phyloP scores from a whole-genome alignment of 2,113 vertebrate species.

The Carettochelys insculpta region DNA sequence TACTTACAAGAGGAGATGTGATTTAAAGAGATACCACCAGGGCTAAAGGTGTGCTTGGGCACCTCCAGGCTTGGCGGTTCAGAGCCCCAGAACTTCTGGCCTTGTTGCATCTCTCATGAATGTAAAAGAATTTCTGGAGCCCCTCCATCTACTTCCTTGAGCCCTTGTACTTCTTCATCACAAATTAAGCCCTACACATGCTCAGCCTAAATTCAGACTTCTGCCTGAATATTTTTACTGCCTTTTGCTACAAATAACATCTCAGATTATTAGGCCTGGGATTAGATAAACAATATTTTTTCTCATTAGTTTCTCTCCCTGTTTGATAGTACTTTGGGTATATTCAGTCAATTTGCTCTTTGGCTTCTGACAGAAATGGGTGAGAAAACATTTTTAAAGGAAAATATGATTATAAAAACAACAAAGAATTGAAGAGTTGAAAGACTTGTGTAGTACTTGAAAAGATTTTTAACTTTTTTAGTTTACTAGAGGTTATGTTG shows the following conservation, averaged over 20 bases:
- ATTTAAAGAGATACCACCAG: neutral
- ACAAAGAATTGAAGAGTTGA: neutral
- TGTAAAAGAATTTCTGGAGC: too few species aligned
- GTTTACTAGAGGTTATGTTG: neutral
- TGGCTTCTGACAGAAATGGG: slow-evolving; percentile 12
- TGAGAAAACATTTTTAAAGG: neutral
- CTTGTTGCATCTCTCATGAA: too few species aligned
- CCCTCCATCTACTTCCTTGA: too few species aligned
- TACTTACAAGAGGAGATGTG: neutral
- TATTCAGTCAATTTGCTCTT: slow-evolving; percentile 33
- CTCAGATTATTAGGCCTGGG: neutral
- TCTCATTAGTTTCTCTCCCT: slow-evolving; percentile 6
- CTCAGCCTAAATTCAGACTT: neutral
- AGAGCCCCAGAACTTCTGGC: too few species aligned
- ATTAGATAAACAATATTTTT: slow-evolving; percentile 13
- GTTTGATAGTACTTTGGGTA: neutral
- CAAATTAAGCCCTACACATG: neutral
- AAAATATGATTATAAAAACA: slow-evolving; percentile 2
- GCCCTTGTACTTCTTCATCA: too few species aligned
- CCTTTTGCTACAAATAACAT: neutral
- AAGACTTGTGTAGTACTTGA: neutral
- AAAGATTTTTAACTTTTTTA: neutral
- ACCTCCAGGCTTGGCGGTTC: too few species aligned
- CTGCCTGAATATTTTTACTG: neutral
- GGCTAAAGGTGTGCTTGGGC: too few species aligned